phyloP scores from a whole-genome alignment of 2,888 invertebrate genomes.

The Prenolepis imparis region DNA sequence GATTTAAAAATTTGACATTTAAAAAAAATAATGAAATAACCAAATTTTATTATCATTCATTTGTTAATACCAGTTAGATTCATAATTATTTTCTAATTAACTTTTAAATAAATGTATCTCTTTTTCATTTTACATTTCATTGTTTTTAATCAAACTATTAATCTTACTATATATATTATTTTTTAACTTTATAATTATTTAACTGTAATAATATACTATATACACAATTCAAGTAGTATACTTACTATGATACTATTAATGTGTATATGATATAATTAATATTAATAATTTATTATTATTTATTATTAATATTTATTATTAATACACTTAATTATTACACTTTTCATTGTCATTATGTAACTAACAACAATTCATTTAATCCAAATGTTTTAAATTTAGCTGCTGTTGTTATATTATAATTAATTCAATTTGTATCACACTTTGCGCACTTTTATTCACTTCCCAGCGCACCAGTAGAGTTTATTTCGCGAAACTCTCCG shows the following conservation, averaged over 20 bases:
- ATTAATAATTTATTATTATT: conserved; percentile 1
- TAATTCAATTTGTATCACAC: background rate
- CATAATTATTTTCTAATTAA: background rate
- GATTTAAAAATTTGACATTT: background rate
- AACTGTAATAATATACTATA: background rate
- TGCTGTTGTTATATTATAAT: conserved; percentile 27
- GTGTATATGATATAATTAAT: background rate
- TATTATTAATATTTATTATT: background rate
- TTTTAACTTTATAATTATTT: conserved; percentile 19
- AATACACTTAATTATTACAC: conserved; percentile 16
- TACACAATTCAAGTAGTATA: too few relatives aligned
- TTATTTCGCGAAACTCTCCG: conserved; percentile 61
- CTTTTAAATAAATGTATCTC: too few relatives aligned
- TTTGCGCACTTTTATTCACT: conserved; percentile 36
- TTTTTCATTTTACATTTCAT: background rate
- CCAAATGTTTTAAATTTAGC: conserved; percentile 6
- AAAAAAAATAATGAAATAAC: background rate
- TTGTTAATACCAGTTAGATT: background rate
- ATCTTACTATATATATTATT: conserved; percentile 1
- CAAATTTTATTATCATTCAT: background rate
- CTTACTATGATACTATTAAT: too few relatives aligned
- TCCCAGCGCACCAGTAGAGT: conserved; percentile 26
- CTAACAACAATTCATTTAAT: background rate
- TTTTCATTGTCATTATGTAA: conserved; percentile 21
- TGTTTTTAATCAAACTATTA: conserved; percentile 11